Evolutionary conservation across 2,888 invertebrate genomes (phyloP), one percentile per base, ranked within the genome.

Genomic region (Rhagonycha lutea): DNA sequence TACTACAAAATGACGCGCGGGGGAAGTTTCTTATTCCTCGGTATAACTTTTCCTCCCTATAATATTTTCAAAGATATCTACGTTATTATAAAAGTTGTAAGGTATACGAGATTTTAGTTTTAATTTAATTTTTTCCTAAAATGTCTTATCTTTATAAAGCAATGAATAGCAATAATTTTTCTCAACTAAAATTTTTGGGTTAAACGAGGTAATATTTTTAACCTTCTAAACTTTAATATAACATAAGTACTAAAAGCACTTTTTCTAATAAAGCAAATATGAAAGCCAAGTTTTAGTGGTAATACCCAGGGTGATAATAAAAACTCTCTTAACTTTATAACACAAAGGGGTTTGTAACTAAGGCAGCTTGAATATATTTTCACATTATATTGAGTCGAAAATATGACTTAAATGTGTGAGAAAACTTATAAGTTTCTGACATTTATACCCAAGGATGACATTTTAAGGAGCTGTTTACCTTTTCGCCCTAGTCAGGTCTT

Each of bases 1-100:
- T 72, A 32, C 65, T 67, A 26, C 14, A 47, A 65, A 14, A 24
- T 72, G 71, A 63, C 65, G 14, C 23, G 14, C 23, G 18, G n/a
- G 62, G 18, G n/a, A 60, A 70, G 70, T 70, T 70, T 70, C 47
- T 47, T 47, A 47, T 47, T 47, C 47, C n/a, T 47, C n/a, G 47
- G 47, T n/a, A 47, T 47, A 47, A 47, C 47, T 47, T 47, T 47
- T 47, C 47, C 5, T 47, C n/a, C 8, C n/a, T 2, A n/a, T n/a
- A 47, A 47, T 47, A 47, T 47, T 47, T 47, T 47, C 47, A 47
- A 47, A 47, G 47, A 47, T 47, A 47, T 47, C 47, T 47, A 47
- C 47, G 47, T n/a, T 47, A 47, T 47, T 47, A n/a, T 47, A 47
- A 47, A 47, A 47, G 47, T 47, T 47, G 18, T 18, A 47, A 47